Evolutionary conservation across 2,888 invertebrate species (phyloP).

Genomic region (Andrena chrysosceles): DNA sequence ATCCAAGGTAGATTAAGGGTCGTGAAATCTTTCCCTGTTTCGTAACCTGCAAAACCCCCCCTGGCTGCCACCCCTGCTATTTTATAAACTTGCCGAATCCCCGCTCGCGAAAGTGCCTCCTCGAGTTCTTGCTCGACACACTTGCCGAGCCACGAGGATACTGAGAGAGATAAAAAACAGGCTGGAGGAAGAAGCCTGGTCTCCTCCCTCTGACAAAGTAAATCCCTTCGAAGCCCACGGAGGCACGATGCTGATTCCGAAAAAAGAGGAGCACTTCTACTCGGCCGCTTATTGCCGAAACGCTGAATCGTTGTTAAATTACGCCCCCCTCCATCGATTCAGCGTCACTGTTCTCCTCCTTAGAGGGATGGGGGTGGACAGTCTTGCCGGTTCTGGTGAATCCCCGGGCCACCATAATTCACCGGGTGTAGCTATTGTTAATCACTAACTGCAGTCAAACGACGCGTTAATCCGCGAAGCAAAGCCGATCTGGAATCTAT

Average conservation of each 20-base stretch:
- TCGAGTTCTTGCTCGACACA: constrained; percentile 70
- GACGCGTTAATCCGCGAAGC: constrained; percentile 76
- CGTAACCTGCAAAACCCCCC: constrained; percentile 28
- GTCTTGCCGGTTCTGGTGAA: constrained; percentile 4
- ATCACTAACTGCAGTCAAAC: constrained; percentile 75
- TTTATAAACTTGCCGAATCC: constrained; percentile 77
- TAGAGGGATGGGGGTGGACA: not conserved
- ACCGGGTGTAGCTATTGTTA: constrained; percentile 68
- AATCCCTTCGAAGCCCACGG: constrained; percentile 65
- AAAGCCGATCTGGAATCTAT: constrained; percentile 81
- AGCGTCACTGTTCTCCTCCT: not conserved
- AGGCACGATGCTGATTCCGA: constrained; percentile 68
- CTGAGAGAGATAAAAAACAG: constrained; percentile 37
- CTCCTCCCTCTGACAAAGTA: constrained; percentile 48
- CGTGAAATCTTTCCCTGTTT: constrained; percentile 68
- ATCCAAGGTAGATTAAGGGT: constrained; percentile 78
- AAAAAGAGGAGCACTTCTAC: constrained; percentile 42
- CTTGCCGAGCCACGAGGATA: constrained; percentile 64
- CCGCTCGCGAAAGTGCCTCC: constrained; percentile 68
- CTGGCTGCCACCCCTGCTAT: constrained; percentile 51
- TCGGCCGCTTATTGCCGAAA: constrained; percentile 39
- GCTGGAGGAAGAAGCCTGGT: constrained; percentile 3
- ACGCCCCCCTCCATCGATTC: constrained; percentile 8
- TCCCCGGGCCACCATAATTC: constrained; percentile 44
- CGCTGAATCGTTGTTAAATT: constrained; percentile 54